phyloP scores from a whole-genome alignment of 2,797 vertebrate species.

The Columba guinea region DNA sequence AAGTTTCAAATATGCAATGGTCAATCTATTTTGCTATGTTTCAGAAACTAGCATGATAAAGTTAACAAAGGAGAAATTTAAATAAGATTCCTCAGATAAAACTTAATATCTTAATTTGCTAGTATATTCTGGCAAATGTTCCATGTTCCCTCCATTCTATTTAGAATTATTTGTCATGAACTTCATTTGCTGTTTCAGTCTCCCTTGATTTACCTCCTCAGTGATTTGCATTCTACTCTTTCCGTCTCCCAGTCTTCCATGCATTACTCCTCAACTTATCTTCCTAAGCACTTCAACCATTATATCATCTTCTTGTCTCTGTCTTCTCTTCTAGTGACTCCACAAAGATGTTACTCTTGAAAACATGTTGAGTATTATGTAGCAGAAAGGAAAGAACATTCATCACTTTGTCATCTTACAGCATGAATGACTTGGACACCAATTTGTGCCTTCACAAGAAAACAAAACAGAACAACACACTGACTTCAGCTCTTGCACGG shows the following conservation, averaged over 20 bases:
- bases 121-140: background rate
- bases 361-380: background rate
- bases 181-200: background rate
- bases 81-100: background rate
- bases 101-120: background rate
- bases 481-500: background rate
- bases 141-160: background rate
- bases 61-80: background rate
- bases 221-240: background rate
- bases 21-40: background rate
- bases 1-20: background rate
- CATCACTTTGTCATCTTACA: background rate
- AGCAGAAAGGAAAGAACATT: background rate
- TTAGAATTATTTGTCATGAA: background rate
- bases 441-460: background rate
- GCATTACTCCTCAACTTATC: background rate
- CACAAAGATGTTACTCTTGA: background rate
- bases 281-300: background rate
- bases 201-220: background rate
- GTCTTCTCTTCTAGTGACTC: background rate
- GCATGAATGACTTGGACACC: background rate
- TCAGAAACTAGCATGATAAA: background rate
- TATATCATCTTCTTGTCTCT: background rate
- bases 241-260: background rate
- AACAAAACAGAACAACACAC: background rate